A percentile compares a stretch with the other conserved stretches of the same genome.
phyloP scores from a whole-genome alignment of 1,140 invertebrate genomes.

The Atopsyche davidsoni region DNA sequence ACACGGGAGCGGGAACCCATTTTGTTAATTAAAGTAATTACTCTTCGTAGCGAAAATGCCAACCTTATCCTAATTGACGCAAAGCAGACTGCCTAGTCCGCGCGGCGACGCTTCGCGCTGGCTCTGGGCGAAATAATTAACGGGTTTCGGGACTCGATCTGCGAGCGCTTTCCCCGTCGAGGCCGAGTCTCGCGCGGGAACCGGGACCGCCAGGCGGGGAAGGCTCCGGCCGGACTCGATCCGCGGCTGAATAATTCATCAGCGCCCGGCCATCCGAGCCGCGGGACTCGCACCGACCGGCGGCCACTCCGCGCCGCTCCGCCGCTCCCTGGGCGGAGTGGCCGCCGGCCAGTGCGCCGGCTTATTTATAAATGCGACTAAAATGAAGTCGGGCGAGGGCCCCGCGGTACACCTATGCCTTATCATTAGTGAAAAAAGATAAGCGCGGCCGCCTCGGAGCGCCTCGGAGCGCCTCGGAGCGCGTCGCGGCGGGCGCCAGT shows the following conservation, averaged over 20 bases:
- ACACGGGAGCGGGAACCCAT: constrained; percentile 14
- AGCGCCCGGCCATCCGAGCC: no score
- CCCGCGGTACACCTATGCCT: neutral
- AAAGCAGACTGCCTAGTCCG: constrained; percentile 10
- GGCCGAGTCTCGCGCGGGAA: neutral
- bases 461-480: no score
- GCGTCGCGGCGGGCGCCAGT: no score
- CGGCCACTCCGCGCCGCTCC: no score
- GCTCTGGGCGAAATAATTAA: no score
- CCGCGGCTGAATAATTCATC: neutral
- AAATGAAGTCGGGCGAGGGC: neutral
- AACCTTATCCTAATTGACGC: constrained; percentile 27
- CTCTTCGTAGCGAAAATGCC: constrained; percentile 24
- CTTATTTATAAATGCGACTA: neutral
- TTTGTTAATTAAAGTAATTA: constrained; percentile 29
- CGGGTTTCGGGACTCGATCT: neutral
- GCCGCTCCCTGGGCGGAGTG: no score
- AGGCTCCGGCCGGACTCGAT: neutral
- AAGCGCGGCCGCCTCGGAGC: no score
- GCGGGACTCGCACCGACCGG: no score
- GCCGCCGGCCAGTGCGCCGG: no score
- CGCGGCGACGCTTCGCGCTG: neutral
- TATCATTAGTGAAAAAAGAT: neutral
- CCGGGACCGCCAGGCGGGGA: no score
- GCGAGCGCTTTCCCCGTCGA: neutral